These are phyloP conservation scores for Furnarius figulus DNA, from an alignment of 2,113 vertebrate species.

Conservation along the genomic window DNA sequence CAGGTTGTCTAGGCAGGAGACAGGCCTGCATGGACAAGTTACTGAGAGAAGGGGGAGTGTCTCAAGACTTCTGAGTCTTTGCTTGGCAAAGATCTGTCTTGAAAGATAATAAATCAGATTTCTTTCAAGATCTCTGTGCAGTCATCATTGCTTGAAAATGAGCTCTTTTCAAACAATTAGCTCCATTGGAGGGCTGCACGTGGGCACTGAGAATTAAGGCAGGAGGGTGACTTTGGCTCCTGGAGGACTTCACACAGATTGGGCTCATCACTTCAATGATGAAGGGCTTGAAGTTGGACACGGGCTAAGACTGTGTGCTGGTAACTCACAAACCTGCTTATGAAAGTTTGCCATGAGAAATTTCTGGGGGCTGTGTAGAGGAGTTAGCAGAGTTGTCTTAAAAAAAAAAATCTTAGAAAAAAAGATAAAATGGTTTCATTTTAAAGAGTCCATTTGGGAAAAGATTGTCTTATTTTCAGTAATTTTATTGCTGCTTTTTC, in stretches of 20 bases:
- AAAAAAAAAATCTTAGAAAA: background rate
- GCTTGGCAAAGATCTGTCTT: background rate
- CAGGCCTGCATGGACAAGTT: background rate
- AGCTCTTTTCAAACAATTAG: background rate
- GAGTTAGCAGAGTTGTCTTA: background rate
- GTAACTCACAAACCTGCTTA: background rate
- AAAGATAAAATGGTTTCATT: background rate
- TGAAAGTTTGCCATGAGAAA: background rate
- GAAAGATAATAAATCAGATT: background rate
- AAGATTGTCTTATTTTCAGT: background rate
- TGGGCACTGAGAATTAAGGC: background rate
- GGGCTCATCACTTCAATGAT: background rate
- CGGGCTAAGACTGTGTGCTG: background rate
- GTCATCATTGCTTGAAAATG: background rate
- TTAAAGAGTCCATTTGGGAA: background rate
- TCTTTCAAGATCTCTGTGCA: background rate
- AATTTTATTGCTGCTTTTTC: background rate
- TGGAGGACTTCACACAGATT: background rate
- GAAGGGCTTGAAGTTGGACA: background rate
- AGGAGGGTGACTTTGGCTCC: background rate
- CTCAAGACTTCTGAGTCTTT: background rate
- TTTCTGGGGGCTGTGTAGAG: background rate
- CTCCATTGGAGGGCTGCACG: background rate
- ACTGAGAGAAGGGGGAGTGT: background rate
- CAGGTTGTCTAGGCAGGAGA: background rate